A percentile compares a stretch with the other conserved stretches of the same genome.
phyloP scores from a whole-genome alignment of 92 coral and sea anemone genomes.

The Porites divaricata region DNA sequence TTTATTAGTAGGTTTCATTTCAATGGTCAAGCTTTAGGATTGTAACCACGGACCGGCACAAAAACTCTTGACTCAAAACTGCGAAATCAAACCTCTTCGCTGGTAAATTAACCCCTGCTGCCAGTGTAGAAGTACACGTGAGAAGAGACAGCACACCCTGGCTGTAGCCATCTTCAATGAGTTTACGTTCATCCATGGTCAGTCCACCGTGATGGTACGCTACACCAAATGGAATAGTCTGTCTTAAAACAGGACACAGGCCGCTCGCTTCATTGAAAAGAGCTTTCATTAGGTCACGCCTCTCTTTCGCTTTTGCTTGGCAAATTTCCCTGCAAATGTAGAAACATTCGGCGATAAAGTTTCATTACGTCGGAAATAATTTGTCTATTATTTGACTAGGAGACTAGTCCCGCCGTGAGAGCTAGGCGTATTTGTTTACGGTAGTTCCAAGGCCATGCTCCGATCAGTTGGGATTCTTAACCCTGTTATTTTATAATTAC shows the following conservation, averaged over 20 bases:
- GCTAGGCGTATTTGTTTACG: too few relatives aligned
- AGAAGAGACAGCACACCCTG: conserved; percentile 88
- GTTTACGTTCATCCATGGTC: conserved; percentile 95
- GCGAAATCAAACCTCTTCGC: conserved; percentile 85
- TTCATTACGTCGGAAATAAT: too few relatives aligned
- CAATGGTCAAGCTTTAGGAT: not conserved
- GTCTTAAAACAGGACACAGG: conserved; percentile 79
- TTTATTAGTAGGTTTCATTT: too few relatives aligned
- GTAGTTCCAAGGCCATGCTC: too few relatives aligned
- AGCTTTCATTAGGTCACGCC: conserved; percentile 76
- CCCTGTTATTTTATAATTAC: too few relatives aligned
- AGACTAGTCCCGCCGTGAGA: too few relatives aligned
- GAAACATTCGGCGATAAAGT: too few relatives aligned
- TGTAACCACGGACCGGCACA: not conserved
- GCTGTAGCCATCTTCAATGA: conserved; percentile 95
- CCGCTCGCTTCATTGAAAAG: conserved; percentile 83
- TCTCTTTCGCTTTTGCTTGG: conserved; percentile 72
- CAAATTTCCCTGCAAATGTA: conserved; percentile 57
- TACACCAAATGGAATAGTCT: conserved; percentile 84
- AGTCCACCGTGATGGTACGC: conserved; percentile 98
- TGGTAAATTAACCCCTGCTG: conserved; percentile 98
- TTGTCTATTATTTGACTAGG: too few relatives aligned
- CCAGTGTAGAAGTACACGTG: conserved; percentile 97
- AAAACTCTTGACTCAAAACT: not conserved
- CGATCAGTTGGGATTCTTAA: too few relatives aligned